Evolutionary conservation across 2,797 vertebrate species (phyloP).

Genomic region (Acanthurus lineatus): DNA sequence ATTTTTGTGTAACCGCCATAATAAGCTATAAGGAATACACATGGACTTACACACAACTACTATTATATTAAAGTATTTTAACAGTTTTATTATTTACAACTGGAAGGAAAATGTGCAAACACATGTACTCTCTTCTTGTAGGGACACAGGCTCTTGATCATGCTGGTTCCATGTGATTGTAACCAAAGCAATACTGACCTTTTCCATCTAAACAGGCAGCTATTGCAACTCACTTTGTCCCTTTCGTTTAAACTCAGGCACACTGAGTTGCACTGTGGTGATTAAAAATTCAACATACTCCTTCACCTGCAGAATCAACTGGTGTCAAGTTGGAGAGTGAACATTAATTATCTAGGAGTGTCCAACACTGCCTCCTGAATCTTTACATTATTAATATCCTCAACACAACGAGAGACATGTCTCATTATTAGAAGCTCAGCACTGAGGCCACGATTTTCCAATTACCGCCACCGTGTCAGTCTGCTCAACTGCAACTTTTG

Average conservation of each 20-base stretch:
- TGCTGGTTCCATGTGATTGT: conserved; percentile 14
- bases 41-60: no score
- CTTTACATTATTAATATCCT: conserved; percentile 85
- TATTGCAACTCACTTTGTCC: conserved; percentile 49
- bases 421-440: conserved; percentile 76
- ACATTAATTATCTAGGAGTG: conserved; percentile 87
- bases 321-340: conserved; percentile 85
- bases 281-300: conserved; percentile 82
- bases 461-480: conserved; percentile 71
- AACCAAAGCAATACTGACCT: conserved; percentile 26
- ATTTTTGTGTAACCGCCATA: no score
- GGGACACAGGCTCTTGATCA: conserved; percentile 22
- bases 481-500: conserved; percentile 55
- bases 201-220: conserved; percentile 44
- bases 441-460: conserved; percentile 63
- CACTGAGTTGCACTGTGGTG: conserved; percentile 51
- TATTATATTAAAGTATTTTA: not conserved
- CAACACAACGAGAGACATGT: conserved; percentile 77
- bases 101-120: conserved; percentile 17
- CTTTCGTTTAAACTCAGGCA: conserved; percentile 54
- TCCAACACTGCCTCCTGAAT: conserved; percentile 80
- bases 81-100: not conserved
- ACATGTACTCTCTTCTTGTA: not conserved
- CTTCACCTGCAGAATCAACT: conserved; percentile 84
- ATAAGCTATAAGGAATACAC: no score